Conservation (phyloP, 2,888 invertebrate genomes). For the Sturmia bella region DNA sequence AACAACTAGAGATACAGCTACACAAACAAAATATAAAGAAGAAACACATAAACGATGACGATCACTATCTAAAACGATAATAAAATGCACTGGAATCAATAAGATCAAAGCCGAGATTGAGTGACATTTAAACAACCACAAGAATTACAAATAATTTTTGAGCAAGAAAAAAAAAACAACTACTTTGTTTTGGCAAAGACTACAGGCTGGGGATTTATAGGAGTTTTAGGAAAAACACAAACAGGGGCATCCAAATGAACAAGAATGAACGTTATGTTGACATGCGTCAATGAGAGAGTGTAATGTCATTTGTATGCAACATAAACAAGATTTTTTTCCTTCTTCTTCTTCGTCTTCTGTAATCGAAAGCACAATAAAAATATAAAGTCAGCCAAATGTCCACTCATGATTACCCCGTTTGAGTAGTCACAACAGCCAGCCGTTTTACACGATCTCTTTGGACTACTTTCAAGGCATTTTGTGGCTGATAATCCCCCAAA, state of each 20-base stretch:
- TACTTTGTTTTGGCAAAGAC: not conserved
- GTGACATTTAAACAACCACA: constrained; percentile 69
- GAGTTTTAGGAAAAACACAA: not conserved
- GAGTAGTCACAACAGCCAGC: constrained; percentile 43
- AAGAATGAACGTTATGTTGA: constrained; percentile 63
- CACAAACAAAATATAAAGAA: constrained; percentile 1
- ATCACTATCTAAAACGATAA: constrained; percentile 70
- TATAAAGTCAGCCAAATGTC: constrained; percentile 64
- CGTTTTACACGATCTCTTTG: constrained; percentile 66
- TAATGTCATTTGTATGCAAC: constrained; percentile 81
- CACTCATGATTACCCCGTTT: constrained; percentile 44
- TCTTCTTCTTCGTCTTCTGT: not conserved
- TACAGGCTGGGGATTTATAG: not conserved
- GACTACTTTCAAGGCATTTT: constrained; percentile 63
- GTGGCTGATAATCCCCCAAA: constrained; percentile 61
- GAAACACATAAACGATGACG: constrained; percentile 28
- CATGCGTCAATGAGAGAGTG: constrained; percentile 69
- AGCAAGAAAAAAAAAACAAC: constrained; percentile 5
- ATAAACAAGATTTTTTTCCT: constrained; percentile 74
- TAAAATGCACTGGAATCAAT: constrained; percentile 70
- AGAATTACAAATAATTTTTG: constrained; percentile 57
- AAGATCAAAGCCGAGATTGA: constrained; percentile 68
- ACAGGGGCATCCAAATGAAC: constrained; percentile 10
- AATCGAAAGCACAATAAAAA: constrained; percentile 4
- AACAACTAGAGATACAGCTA: constrained; percentile 8